Percentiles rank a stretch among this genome's conserved stretches.
These are phyloP conservation scores for Alethe castanea DNA, from an alignment of 2,113 vertebrate genomes.

Conservation along the genomic window DNA sequence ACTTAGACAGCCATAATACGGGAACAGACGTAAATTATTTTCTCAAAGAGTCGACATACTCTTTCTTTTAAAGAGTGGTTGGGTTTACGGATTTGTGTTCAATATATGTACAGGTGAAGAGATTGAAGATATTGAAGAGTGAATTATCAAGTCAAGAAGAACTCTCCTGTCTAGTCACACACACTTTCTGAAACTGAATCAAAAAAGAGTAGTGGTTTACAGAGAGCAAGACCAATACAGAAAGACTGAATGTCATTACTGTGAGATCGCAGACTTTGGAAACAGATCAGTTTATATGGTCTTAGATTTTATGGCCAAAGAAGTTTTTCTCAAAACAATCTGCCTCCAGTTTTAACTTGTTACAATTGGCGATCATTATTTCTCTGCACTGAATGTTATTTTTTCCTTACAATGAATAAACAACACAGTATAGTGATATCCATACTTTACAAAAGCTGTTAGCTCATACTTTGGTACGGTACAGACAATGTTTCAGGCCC, in stretches of 20 bases:
- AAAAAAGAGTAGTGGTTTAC: not conserved
- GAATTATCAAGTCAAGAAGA: not conserved
- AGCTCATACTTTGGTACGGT: not conserved
- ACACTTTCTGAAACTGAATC: not conserved
- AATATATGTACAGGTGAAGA: not conserved
- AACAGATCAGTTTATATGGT: not conserved
- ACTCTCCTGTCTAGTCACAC: not conserved
- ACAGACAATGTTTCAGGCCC: not conserved
- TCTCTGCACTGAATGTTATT: not conserved
- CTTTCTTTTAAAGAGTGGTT: not conserved
- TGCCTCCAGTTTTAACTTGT: not conserved
- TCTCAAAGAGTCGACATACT: not conserved
- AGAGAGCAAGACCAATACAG: not conserved
- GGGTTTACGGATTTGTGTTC: not conserved
- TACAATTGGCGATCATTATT: not conserved
- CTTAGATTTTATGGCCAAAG: not conserved
- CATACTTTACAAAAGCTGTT: not conserved
- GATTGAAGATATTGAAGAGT: not conserved
- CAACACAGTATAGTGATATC: not conserved
- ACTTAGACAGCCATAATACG: not conserved
- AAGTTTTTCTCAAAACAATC: not conserved
- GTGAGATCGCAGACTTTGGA: not conserved
- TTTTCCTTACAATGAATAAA: not conserved
- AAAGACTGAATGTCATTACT: not conserved
- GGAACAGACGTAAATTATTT: not conserved